Base-by-base conservation (phyloP, 1,140 invertebrate species). In the Cheumatopsyche charites region DNA sequence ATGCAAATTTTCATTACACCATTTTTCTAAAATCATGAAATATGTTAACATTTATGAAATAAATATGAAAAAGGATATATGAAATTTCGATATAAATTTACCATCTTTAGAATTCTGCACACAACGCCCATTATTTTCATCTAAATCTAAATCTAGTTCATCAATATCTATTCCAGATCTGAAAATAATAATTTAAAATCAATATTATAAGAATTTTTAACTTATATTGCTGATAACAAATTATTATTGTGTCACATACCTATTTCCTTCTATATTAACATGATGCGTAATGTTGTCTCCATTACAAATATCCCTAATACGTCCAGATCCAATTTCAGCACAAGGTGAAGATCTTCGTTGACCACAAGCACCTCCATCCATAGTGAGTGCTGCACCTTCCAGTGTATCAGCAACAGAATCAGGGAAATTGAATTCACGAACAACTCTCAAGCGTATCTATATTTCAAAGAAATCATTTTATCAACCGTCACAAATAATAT, bases 391-490 rank as follows among this genome's bases (percentile, higher is more conserved):
- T 45, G 80, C 82, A 75, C 63, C 83, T 78, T 94, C 92, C 26
- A 96, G 82, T 49, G 95, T 87, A 81, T 96, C 92, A 0, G 94
- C 92, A 11, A 96, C 94, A 7, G 91, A 88, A 81, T 98, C 96
- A 0, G 96, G 96, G 43, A 97, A 86, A 79, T 96, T 96, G 81
- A 97, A 96, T 81, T 98, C 96, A 41, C 96, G 86, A 0, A 97
- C 95, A 0, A 97, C 94, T 5, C 95, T 86, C 70, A 98, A 82
- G 52, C 94, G 90, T 29, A 97, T 90, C 85, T 92, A 89, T 0
- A 62, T 55, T 21, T 58, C 21, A 62, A 26, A 73, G 47, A 43
- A 49, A 62, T 70, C 29, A 4, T 36, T 36, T 9, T n/a, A 70
- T 19, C 12, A 21, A 23, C 45, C 3, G 7, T 11, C 4, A 55